These are phyloP conservation scores for Aporophyla nigra DNA, from an alignment of 2,888 invertebrate genomes.

Conservation along the genomic window DNA sequence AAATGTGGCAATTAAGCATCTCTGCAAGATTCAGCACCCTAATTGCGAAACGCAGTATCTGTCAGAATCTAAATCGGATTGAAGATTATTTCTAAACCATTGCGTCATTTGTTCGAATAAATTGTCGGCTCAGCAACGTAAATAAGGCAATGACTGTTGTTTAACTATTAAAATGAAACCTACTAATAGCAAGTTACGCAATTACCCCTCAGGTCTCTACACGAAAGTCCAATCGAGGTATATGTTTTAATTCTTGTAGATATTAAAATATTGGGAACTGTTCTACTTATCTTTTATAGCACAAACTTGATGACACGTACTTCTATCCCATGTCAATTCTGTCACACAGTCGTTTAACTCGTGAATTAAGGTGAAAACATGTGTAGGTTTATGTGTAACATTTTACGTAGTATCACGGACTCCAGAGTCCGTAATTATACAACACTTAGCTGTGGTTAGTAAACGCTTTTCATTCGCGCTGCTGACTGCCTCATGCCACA, in stretches of 20 bases:
- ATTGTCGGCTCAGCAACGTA: too few relatives aligned
- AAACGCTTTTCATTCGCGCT: conserved; percentile 51
- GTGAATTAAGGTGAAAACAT: conserved; percentile 11
- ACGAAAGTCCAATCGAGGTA: neutral
- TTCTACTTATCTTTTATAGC: neutral
- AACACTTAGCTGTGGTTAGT: conserved; percentile 64
- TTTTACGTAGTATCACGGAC: conserved; percentile 9
- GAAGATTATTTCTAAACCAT: too few relatives aligned
- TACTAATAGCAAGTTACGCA: too few relatives aligned
- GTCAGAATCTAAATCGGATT: too few relatives aligned
- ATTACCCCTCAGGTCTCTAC: too few relatives aligned
- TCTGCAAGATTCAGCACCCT: neutral
- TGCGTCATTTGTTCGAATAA: too few relatives aligned
- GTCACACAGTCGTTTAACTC: conserved; percentile 9
- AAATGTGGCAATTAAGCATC: neutral
- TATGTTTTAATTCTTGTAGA: neutral
- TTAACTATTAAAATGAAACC: too few relatives aligned
- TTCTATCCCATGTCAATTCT: neutral
- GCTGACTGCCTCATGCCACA: conserved; percentile 37
- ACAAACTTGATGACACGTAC: neutral
- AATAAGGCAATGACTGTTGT: too few relatives aligned
- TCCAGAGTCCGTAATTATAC: conserved; percentile 59
- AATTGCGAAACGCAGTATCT: too few relatives aligned
- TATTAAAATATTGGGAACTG: neutral
- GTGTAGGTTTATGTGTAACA: conserved; percentile 11